Conservation (phyloP, 2,113 vertebrate species). For the Meriones unguiculatus region DNA sequence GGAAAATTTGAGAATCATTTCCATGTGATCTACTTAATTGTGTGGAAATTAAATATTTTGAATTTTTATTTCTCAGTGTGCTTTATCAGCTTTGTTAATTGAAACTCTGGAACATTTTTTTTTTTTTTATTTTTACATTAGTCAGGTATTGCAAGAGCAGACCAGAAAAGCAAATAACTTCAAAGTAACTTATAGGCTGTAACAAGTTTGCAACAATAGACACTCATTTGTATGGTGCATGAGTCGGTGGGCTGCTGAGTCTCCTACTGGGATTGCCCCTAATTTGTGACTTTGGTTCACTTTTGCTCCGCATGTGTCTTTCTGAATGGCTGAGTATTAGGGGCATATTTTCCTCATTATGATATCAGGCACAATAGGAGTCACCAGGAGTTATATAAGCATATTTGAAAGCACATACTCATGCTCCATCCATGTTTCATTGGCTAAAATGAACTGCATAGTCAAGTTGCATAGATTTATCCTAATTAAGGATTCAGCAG, state of each 20-base stretch:
- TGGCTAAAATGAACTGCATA: not conserved
- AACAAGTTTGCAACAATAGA: conserved; percentile 21
- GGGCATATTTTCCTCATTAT: not conserved
- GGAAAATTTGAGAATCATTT: conserved; percentile 30
- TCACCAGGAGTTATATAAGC: not conserved
- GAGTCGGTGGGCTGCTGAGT: not conserved
- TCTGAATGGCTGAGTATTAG: not conserved
- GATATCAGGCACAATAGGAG: not conserved
- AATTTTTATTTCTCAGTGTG: not conserved
- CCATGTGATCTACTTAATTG: not conserved
- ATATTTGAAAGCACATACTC: conserved; percentile 20
- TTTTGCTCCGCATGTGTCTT: not conserved
- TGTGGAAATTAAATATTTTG: not conserved
- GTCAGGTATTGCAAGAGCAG: not conserved
- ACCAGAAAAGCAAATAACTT: not conserved
- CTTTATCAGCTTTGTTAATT: conserved; percentile 28
- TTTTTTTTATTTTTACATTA: not conserved
- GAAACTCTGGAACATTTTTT: conserved; percentile 22
- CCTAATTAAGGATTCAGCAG: conserved; percentile 12
- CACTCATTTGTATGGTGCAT: conserved; percentile 34
- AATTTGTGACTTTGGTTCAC: not conserved
- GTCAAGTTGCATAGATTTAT: not conserved
- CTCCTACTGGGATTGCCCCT: not conserved
- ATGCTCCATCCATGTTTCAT: not conserved
- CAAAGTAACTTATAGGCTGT: not conserved